Evolutionary conservation across 1,140 invertebrate species (phyloP).

Genomic region (Babylonia areolata): DNA sequence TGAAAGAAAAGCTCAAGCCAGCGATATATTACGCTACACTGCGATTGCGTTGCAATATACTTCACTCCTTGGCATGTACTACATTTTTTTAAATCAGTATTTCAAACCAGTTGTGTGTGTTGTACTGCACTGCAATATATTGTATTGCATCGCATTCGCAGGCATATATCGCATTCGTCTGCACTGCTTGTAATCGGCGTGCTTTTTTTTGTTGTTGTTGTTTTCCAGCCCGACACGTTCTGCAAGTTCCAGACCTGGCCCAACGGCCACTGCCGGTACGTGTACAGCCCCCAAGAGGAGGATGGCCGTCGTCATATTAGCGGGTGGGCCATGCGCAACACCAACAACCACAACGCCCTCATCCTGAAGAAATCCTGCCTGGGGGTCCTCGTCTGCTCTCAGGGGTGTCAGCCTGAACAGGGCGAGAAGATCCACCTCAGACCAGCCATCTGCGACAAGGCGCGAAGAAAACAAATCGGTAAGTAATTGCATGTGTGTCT

Average conservation of each 20-base stretch:
- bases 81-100: too few relatives aligned
- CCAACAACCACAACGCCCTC: conserved; percentile 98
- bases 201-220: too few relatives aligned
- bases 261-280: conserved; percentile 92
- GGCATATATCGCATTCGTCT: too few relatives aligned
- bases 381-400: conserved; percentile 93
- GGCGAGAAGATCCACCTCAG: conserved; percentile 92
- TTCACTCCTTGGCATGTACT: too few relatives aligned
- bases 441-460: conserved; percentile 98
- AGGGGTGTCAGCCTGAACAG: conserved; percentile 86
- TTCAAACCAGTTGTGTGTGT: too few relatives aligned
- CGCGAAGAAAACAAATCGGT: conserved; percentile 96
- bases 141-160: too few relatives aligned
- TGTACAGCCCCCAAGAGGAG: conserved; percentile 89
- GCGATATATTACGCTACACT: too few relatives aligned
- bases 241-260: conserved; percentile 96
- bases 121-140: too few relatives aligned
- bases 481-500: too few relatives aligned
- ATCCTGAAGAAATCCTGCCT: conserved; percentile 98
- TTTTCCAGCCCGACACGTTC: conserved; percentile 82
- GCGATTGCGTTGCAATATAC: too few relatives aligned
- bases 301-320: conserved; percentile 94
- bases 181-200: too few relatives aligned
- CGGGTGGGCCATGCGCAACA: conserved; percentile 99
- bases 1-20: too few relatives aligned